A percentile compares a stretch with the other conserved stretches of the same genome.
These are phyloP conservation scores for Drosophila sturtevanti DNA, from an alignment of 1,140 invertebrate species.

Conservation along the genomic window DNA sequence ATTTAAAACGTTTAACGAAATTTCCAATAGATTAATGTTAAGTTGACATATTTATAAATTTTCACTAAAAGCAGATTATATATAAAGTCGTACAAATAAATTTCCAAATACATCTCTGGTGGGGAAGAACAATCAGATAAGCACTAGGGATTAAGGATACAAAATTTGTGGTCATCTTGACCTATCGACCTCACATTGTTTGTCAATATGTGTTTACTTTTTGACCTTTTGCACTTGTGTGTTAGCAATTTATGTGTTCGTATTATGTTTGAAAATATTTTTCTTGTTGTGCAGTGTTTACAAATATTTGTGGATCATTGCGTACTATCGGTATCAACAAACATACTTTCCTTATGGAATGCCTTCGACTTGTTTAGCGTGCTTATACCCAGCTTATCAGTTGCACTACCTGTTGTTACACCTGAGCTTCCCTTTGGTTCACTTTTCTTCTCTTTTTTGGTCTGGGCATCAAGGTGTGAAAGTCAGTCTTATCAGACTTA, in stretches of 20 bases:
- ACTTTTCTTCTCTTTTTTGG: not conserved
- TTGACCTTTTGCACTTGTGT: not conserved
- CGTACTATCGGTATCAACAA: not conserved
- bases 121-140: not conserved
- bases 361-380: not conserved
- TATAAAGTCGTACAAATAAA: too few species aligned
- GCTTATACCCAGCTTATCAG: not conserved
- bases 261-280: not conserved
- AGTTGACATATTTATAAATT: too few species aligned
- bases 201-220: not conserved
- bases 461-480: not conserved
- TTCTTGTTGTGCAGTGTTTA: not conserved
- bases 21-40: too few species aligned
- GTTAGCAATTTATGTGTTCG: not conserved
- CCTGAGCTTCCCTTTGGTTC: not conserved
- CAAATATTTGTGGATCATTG: slow-evolving; percentile 8
- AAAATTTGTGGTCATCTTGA: not conserved
- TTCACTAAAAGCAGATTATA: too few species aligned
- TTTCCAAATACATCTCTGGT: too few species aligned
- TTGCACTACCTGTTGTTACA: not conserved
- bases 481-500: not conserved
- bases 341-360: not conserved
- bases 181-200: not conserved
- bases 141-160: not conserved
- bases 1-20: too few species aligned